These are phyloP conservation scores for Athene cunicularia DNA, from an alignment of 2,113 vertebrate genomes.

Conservation along the genomic window DNA sequence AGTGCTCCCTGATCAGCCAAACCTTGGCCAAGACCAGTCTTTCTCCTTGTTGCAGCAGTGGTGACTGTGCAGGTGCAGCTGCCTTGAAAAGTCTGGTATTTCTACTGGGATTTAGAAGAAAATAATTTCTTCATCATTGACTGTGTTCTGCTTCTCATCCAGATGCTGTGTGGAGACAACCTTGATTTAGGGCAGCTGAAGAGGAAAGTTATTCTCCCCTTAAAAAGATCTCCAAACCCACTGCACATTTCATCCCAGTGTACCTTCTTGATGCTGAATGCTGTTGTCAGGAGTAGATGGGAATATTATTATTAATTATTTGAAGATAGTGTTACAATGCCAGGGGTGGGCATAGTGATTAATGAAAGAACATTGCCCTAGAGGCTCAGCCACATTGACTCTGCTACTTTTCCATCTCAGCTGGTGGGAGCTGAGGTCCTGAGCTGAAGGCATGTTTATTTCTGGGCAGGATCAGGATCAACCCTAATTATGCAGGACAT, in stretches of 20 bases:
- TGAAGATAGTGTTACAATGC: background rate
- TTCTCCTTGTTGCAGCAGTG: background rate
- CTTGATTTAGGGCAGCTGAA: background rate
- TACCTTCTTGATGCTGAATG: background rate
- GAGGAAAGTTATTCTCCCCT: background rate
- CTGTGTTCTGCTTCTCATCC: rapidly evolving
- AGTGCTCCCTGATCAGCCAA: background rate
- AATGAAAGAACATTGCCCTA: background rate
- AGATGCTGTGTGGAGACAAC: background rate
- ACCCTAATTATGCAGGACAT: background rate
- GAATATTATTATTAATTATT: background rate
- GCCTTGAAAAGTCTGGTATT: background rate
- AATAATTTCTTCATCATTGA: background rate
- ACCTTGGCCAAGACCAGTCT: background rate
- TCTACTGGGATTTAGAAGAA: background rate
- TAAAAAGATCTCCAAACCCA: background rate
- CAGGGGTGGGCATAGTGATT: background rate
- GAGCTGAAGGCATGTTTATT: background rate
- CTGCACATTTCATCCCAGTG: background rate
- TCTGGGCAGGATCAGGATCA: background rate
- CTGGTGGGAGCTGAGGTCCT: background rate
- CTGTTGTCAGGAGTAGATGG: background rate
- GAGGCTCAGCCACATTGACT: background rate
- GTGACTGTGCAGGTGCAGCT: background rate
- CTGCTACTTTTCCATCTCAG: background rate